A percentile compares a stretch with the other conserved stretches of the same genome.
phyloP scores from a whole-genome alignment of 2,797 vertebrate species.

The Bradypodion ventrale region DNA sequence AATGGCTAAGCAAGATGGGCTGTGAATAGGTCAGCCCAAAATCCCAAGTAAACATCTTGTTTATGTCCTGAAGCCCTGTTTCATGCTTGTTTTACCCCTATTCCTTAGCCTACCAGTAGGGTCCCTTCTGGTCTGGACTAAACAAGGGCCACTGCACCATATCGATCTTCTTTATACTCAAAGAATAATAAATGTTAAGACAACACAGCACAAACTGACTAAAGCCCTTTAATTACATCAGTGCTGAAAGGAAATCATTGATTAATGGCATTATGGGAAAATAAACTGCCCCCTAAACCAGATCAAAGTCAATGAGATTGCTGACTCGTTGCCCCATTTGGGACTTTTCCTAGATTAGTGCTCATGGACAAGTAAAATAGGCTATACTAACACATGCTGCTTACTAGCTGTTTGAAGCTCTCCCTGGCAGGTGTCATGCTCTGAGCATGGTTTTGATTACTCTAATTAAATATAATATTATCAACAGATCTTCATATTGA shows the following conservation, averaged over 20 bases:
- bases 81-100: slow-evolving; percentile 45
- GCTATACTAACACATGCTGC: slow-evolving; percentile 67
- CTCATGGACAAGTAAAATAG: slow-evolving; percentile 67
- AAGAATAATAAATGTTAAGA: slow-evolving; percentile 82
- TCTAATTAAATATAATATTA: slow-evolving; percentile 83
- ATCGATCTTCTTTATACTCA: slow-evolving; percentile 85
- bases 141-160: slow-evolving; percentile 74
- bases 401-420: slow-evolving; percentile 66
- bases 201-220: slow-evolving; percentile 77
- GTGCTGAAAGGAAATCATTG: slow-evolving; percentile 91
- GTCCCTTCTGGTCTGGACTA: slow-evolving; percentile 63
- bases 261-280: slow-evolving; percentile 88
- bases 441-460: slow-evolving; percentile 75
- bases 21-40: slow-evolving; percentile 68
- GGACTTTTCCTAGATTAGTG: slow-evolving; percentile 73
- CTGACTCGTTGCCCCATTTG: slow-evolving; percentile 80
- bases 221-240: slow-evolving; percentile 90
- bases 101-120: slow-evolving; percentile 59
- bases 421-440: slow-evolving; percentile 77
- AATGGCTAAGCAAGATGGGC: slow-evolving; percentile 55
- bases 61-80: slow-evolving; percentile 71
- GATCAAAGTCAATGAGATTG: slow-evolving; percentile 88
- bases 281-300: slow-evolving; percentile 83
- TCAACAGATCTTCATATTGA: slow-evolving; percentile 80
- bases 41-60: slow-evolving; percentile 68